A percentile compares a stretch with the other conserved stretches of the same genome.
Conservation (phyloP, 1,140 invertebrate species). For the Euschistus heros region DNA sequence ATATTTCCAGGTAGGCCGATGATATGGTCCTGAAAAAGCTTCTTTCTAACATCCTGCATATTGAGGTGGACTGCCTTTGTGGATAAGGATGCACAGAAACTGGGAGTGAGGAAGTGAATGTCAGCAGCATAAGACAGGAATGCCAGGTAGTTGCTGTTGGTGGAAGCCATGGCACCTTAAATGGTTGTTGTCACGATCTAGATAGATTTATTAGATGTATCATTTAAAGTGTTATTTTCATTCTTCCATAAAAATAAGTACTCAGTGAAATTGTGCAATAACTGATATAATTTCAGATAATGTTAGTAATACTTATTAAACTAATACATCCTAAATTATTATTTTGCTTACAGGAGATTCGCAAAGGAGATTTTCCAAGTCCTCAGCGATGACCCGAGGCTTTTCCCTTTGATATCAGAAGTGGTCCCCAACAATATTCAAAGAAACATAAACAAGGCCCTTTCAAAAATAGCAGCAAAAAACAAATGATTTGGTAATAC, state of each 20-base stretch:
- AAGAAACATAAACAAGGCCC: slow-evolving; percentile 53
- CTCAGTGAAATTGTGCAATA: not conserved
- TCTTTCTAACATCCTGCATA: too few relatives aligned
- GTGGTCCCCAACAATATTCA: slow-evolving; percentile 52
- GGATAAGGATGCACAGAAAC: too few relatives aligned
- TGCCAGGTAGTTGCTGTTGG: too few relatives aligned
- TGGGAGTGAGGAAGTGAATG: too few relatives aligned
- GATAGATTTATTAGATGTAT: not conserved
- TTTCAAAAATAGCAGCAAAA: slow-evolving; percentile 31
- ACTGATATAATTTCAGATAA: not conserved
- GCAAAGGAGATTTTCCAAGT: slow-evolving; percentile 53
- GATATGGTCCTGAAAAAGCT: too few relatives aligned
- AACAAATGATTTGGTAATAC: not conserved
- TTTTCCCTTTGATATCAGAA: slow-evolving; percentile 50
- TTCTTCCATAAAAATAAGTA: not conserved
- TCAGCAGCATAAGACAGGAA: too few relatives aligned
- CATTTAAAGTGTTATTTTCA: not conserved
- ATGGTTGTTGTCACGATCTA: too few relatives aligned
- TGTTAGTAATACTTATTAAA: not conserved
- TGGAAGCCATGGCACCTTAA: too few relatives aligned
- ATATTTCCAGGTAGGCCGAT: too few relatives aligned
- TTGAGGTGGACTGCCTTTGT: too few relatives aligned
- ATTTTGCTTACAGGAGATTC: slow-evolving; percentile 45
- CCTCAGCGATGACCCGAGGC: slow-evolving; percentile 47
- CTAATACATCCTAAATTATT: not conserved